Base-by-base conservation (phyloP, 92 coral and sea anemone genomes). In the Actinostola sp. region DNA sequence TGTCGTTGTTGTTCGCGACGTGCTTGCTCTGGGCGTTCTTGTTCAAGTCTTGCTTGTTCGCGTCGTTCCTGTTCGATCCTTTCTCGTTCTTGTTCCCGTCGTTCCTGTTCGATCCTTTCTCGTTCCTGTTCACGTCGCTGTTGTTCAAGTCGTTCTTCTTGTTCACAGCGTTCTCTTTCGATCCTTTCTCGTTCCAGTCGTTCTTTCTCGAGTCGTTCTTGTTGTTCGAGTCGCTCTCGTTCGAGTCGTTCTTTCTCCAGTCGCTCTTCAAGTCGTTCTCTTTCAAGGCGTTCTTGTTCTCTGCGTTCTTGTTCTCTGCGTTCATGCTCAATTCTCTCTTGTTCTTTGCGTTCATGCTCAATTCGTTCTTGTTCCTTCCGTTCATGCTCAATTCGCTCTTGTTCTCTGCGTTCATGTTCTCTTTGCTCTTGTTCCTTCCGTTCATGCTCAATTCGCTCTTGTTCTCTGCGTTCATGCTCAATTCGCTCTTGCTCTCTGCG, bases 321-420 rank as follows among this genome's bases (percentile, higher is more conserved):
- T 62, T 62, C 68, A 15, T n/a, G 39, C 38, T 62, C 68, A 14
- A 34, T 19, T 16, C 7, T 31, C 20, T 62, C 68, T 15, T 38
- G 49, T 39, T 62, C 68, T 62, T 12, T 62, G 10, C 20, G 55
- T 48, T 48, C 55, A 25, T 17, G 4, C 14, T 35, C 68, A 6
- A 34, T 21, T 62, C 68, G 21, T 19, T 62, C 68, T 62, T 62
- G 68, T 39, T 62, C 68, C 20, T 24, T 53, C n/a, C 68, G 68
- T 62, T 64, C 70, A 5, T 33, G 24, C 42, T 64, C 70, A 6
- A 43, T 12, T 21, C 60, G 60, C 29, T 53, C 60, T 53, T 31
- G 60, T 53, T 53, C 60, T 6, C 20, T 28, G 20, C 72, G 25
- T 46, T 66, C 72, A 46, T 66, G 58, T 44, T 66, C 72, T 28